Evolutionary conservation across 64 coral and sea anemone genomes (phyloP), one percentile per base, ranked within the genome.

Genomic region (Pocillopora damicornis): DNA sequence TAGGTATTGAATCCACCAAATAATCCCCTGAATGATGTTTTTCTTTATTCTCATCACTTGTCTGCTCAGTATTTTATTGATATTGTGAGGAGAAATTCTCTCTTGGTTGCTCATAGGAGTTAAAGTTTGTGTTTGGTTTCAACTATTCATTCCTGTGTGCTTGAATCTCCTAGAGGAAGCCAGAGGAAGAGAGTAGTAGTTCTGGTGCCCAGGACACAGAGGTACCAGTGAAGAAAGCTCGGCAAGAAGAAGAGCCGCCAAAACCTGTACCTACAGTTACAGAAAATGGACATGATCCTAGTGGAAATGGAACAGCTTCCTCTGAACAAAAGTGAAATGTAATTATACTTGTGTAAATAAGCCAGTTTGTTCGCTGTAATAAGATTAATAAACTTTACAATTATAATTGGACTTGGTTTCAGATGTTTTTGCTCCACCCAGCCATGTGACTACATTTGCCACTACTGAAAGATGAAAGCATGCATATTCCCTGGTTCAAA

Each of bases 151-250:
- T 71, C 11, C 30, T 56, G 15, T 77, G 18, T 11, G 45, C 6
- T 17, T 77, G 17, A 72, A 30, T 73, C 63, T 72, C 37, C 63
- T 15, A 93, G 91, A 96, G 94, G 91, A 96, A 96, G 77, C 91
- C 87, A 73, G 91, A 96, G 79, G 91, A 93, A 77, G 91, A 86
- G 86, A 85, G 42, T 68, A 79, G 80, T 73, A 82, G 79, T 37
- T 76, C 80, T n/a, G 61, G 0, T 4, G 63, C 60, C 23, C 81
- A 90, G 35, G 82, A 93, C 16, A 66, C 22, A n/a, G 51, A 66
- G 22, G 58, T 37, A 73, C 92, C 92, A 22, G 5, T 72, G 1
- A 96, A 96, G 86, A 96, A 96, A 23, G 76, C 82, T 60, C 87
- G 94, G 0, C 82, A 96, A 35, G 94, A 96, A 60, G 73, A 72